Evolutionary conservation across 2,888 invertebrate genomes (phyloP).

Genomic region (Drosophila mulleri): DNA sequence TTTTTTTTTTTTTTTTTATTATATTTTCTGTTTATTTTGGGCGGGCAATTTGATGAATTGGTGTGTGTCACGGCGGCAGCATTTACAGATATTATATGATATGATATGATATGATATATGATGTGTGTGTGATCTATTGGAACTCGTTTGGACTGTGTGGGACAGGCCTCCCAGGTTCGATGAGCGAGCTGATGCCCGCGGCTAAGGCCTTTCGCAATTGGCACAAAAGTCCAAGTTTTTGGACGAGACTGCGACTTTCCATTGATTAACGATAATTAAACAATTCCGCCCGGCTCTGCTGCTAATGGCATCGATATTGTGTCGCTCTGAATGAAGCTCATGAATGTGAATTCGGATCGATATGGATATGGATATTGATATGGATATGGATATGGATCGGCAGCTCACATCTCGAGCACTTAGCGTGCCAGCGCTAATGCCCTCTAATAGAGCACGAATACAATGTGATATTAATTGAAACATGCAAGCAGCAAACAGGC

Average conservation of each 20-base stretch:
- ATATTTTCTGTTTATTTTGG: constrained; percentile 13
- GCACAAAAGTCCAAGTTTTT: constrained; percentile 26
- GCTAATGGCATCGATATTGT: constrained; percentile 43
- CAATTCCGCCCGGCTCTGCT: constrained; percentile 44
- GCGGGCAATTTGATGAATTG: constrained; percentile 47
- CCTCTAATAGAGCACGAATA: constrained; percentile 61
- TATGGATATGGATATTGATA: background rate
- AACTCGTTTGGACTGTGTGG: constrained; percentile 38
- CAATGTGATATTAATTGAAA: constrained; percentile 70
- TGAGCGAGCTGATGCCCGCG: background rate
- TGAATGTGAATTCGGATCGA: background rate
- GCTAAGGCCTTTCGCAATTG: constrained; percentile 47
- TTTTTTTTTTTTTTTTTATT: background rate
- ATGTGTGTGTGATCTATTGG: constrained; percentile 16
- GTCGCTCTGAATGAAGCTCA: constrained; percentile 40
- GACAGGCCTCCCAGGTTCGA: constrained; percentile 44
- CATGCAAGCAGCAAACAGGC: constrained; percentile 52
- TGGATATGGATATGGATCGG: constrained; percentile 23
- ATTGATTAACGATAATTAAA: constrained; percentile 64
- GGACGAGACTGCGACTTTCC: constrained; percentile 24
- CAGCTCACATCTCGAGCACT: constrained; percentile 55
- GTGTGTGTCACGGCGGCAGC: constrained; percentile 6
- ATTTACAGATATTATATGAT: constrained; percentile 1
- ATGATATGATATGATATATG: background rate
- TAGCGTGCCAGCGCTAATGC: constrained; percentile 65